Base-by-base conservation (phyloP, 2,797 vertebrate species). In the Dermochelys coriacea region DNA sequence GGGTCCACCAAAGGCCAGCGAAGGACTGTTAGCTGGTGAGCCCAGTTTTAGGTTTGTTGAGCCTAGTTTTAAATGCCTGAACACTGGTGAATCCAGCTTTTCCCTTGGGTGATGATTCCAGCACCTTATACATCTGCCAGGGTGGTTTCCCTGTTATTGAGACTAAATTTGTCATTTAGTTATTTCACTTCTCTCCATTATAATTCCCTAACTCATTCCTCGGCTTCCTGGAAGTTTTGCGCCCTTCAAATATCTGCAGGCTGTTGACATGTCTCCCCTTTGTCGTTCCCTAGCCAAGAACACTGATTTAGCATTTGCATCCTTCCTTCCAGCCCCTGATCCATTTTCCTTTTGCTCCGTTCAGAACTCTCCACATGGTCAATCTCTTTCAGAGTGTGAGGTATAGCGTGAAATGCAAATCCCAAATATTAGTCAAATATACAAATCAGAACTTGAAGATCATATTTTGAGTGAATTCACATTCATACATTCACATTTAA, bases 11-110 rank as follows among this genome's bases (percentile, higher is more conserved):
- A 9, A 59, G 31, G 45, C 74, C 34, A 61, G 11, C 78, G 74
- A 29, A 2, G 0, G 3, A 0, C 19, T 16, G 45, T 51, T 19
- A 1, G 37, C 5, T 25, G 1, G n/a, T 8, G 41, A 74, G 12
- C 23, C 41, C 41, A 41, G 41, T 41, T 41, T 41, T 41, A 41
- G 37, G 41, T 14, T 74, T 74, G 21, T 27, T 15, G 16, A 45
- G 3, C 21, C 71, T 14, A 27, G 37, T 45, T 41, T 74, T 8
- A 74, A 74, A 74, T 74, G 41, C 12, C 23, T 12, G 19, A 74
- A 27, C 41, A 6, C 41, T 45, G 34, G 61, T 64, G 61, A 64
- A 16, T 74, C 71, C 71, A 74, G 37, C 41, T 12, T 41, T 74
- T 27, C 5, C 23, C 41, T 45, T 25, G 23, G 41, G 37, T 45